phyloP scores from a whole-genome alignment of 1,140 invertebrate genomes.

The Ceratina japonica region DNA sequence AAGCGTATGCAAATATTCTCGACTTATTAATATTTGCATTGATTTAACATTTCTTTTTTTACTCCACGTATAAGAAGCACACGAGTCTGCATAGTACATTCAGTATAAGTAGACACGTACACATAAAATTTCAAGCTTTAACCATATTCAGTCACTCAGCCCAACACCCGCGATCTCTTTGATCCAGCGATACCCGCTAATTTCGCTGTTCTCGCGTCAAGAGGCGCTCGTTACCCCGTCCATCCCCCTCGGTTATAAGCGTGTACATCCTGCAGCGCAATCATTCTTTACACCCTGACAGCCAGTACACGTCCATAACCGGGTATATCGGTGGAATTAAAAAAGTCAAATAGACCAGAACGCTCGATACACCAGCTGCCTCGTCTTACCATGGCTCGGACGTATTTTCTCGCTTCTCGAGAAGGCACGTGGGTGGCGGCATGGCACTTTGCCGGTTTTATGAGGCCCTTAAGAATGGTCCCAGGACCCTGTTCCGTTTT shows the following conservation, averaged over 20 bases:
- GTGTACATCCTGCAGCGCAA: neutral
- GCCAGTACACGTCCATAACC: conserved; percentile 13
- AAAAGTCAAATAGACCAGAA: conserved; percentile 61
- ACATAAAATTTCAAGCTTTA: conserved; percentile 1
- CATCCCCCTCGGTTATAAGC: neutral
- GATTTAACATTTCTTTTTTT: too few relatives aligned
- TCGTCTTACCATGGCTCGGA: conserved; percentile 56
- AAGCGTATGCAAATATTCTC: too few relatives aligned
- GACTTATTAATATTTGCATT: too few relatives aligned
- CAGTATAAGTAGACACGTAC: neutral
- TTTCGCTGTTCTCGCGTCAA: conserved; percentile 34
- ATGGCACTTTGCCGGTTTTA: conserved; percentile 76
- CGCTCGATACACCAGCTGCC: conserved; percentile 73
- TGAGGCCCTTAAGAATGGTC: conserved; percentile 72
- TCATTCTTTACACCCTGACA: conserved; percentile 7
- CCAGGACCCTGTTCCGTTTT: conserved; percentile 12
- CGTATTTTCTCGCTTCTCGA: conserved; percentile 71
- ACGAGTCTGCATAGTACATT: too few relatives aligned
- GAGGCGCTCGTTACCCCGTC: neutral
- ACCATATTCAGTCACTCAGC: conserved; percentile 14
- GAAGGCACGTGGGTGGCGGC: conserved; percentile 75
- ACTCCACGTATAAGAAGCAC: too few relatives aligned
- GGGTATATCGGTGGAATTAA: conserved; percentile 41
- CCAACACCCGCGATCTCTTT: neutral
- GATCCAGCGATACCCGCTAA: conserved; percentile 24